phyloP scores from a whole-genome alignment of 2,888 invertebrate species.

The Cryptus viduatorius region DNA sequence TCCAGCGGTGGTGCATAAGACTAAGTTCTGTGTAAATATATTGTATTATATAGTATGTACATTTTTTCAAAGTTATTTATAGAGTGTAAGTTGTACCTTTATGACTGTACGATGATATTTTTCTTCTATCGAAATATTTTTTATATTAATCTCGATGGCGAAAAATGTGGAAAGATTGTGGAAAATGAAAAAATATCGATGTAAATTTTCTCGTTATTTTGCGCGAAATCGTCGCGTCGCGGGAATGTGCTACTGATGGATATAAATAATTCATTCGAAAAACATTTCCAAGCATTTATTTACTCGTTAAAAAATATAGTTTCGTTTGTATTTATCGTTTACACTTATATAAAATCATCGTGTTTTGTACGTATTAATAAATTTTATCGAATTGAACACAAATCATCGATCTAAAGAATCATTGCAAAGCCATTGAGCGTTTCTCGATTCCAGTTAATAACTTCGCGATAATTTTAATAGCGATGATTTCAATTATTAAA shows the following conservation, averaged over 20 bases:
- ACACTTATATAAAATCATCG: background rate
- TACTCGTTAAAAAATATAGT: conserved; percentile 6
- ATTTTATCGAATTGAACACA: background rate
- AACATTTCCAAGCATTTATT: conserved; percentile 17
- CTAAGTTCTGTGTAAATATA: conserved; percentile 61
- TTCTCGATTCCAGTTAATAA: too few species aligned
- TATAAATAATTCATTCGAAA: conserved; percentile 12
- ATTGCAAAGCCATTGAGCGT: too few species aligned
- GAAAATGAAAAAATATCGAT: conserved; percentile 7
- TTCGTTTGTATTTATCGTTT: conserved; percentile 15
- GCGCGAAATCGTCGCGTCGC: conserved; percentile 13
- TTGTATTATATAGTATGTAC: conserved; percentile 55
- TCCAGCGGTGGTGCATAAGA: conserved; percentile 9
- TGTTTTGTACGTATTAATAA: background rate
- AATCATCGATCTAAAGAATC: too few species aligned
- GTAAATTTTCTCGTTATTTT: background rate
- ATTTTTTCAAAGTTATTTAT: conserved; percentile 35
- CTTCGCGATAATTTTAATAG: too few species aligned
- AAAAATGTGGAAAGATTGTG: conserved; percentile 22
- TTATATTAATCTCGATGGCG: conserved; percentile 1
- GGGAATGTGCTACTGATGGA: background rate
- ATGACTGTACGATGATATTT: conserved; percentile 13
- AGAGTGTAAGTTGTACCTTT: conserved; percentile 30
- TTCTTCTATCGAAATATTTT: conserved; percentile 46
- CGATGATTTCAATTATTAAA: too few species aligned